Conservation (phyloP, 2,113 vertebrate genomes). For the Nycticorax nycticorax region DNA sequence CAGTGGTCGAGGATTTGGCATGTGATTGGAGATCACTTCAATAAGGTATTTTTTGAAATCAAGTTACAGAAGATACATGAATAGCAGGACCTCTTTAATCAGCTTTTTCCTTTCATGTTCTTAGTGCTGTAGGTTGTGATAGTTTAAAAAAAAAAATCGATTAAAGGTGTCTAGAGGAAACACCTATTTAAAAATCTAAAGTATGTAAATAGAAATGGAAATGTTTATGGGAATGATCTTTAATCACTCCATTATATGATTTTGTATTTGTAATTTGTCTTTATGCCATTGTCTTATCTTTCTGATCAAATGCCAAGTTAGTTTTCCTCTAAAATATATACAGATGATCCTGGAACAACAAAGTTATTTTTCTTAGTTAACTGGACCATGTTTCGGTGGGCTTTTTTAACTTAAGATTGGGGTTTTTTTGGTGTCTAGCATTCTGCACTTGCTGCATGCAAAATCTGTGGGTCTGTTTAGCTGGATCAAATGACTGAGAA, state of each 20-base stretch:
- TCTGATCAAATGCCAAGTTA: neutral
- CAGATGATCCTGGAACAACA: neutral
- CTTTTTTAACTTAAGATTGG: neutral
- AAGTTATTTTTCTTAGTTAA: neutral
- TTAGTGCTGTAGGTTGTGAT: neutral
- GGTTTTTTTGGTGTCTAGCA: neutral
- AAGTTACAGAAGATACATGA: neutral
- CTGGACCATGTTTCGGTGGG: neutral
- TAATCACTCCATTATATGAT: neutral
- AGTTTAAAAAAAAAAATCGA: neutral
- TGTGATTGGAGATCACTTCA: conserved; percentile 97
- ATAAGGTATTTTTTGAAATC: conserved; percentile 81
- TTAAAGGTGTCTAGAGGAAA: neutral
- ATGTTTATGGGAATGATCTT: neutral
- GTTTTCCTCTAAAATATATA: neutral
- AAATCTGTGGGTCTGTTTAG: neutral
- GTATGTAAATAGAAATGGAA: neutral
- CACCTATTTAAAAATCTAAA: neutral
- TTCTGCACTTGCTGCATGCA: neutral
- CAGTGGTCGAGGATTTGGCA: conserved; percentile 99
- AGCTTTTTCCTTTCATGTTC: neutral
- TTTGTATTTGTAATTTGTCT: neutral
- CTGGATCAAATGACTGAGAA: neutral
- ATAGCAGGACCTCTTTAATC: neutral
- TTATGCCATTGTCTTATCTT: neutral